These are phyloP conservation scores for Scolanthus callimorphus DNA, from an alignment of 92 coral and sea anemone species.

Conservation along the genomic window DNA sequence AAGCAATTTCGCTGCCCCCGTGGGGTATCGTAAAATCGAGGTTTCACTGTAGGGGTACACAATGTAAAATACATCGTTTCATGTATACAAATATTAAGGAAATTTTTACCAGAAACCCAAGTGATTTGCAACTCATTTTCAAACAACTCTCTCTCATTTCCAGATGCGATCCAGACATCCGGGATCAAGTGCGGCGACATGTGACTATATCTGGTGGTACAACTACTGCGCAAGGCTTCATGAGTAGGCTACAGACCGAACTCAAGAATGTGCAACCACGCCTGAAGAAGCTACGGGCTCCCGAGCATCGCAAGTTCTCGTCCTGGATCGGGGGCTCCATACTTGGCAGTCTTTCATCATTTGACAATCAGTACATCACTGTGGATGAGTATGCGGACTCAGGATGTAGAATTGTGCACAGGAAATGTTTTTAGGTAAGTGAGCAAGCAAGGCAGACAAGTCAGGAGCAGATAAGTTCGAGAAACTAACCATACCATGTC, in stretches of 20 bases:
- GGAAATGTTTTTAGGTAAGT: conserved; percentile 73
- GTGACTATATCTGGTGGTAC: conserved; percentile 92
- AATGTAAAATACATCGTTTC: too few relatives aligned
- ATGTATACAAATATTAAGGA: too few relatives aligned
- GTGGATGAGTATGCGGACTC: conserved; percentile 90
- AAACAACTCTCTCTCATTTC: too few relatives aligned
- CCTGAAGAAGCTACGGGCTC: conserved; percentile 64
- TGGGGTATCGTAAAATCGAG: too few relatives aligned
- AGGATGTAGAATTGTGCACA: conserved; percentile 78
- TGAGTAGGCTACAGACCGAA: conserved; percentile 73
- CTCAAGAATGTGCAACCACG: conserved; percentile 63
- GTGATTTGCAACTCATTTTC: background rate
- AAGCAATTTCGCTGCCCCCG: too few relatives aligned
- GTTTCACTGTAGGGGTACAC: too few relatives aligned
- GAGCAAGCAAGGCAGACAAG: conserved; percentile 75
- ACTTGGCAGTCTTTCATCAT: conserved; percentile 70
- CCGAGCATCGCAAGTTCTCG: conserved; percentile 77
- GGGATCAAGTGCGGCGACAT: conserved; percentile 50
- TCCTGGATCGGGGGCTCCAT: conserved; percentile 97
- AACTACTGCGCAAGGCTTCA: conserved; percentile 69
- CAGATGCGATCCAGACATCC: conserved; percentile 84
- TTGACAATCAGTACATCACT: conserved; percentile 74
- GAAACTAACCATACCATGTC: too few relatives aligned
- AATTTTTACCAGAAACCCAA: background rate
- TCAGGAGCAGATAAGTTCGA: too few relatives aligned